Conservation (phyloP, 1,140 invertebrate species). For the Macrobrachium nipponense region DNA sequence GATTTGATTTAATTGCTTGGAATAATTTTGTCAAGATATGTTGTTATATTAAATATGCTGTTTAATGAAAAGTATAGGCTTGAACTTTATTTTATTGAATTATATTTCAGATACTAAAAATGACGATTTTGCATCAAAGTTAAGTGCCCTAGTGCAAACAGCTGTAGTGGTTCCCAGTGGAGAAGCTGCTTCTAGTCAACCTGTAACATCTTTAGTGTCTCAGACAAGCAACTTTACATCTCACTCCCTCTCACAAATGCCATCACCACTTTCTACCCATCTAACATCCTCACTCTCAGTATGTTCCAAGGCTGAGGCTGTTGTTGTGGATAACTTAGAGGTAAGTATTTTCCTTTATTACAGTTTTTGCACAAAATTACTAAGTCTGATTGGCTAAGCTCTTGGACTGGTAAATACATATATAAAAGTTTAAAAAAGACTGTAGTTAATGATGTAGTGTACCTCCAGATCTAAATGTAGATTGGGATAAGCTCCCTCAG, state of each 20-base stretch:
- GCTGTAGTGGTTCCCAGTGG: conserved; percentile 37
- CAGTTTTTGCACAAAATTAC: neutral
- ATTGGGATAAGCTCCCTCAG: no score
- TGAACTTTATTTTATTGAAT: neutral
- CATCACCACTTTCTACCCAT: neutral
- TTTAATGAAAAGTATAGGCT: no score
- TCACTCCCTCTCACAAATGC: neutral
- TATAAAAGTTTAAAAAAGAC: no score
- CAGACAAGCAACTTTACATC: neutral
- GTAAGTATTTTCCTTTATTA: neutral
- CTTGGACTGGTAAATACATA: no score
- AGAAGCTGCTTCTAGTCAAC: neutral
- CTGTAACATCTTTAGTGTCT: conserved; percentile 3
- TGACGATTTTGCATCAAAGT: conserved; percentile 39
- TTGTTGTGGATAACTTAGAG: conserved; percentile 43
- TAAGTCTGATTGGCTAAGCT: neutral
- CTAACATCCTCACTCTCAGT: conserved; percentile 14
- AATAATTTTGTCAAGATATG: no score
- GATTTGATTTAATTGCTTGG: no score
- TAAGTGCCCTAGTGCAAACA: conserved; percentile 47
- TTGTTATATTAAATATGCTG: no score
- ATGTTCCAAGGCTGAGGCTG: conserved; percentile 23
- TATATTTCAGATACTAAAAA: conserved; percentile 31
- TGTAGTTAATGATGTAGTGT: no score
- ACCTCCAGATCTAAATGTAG: no score